These are phyloP conservation scores for Antheraea yamamai DNA, from an alignment of 2,888 invertebrate species.

Conservation along the genomic window DNA sequence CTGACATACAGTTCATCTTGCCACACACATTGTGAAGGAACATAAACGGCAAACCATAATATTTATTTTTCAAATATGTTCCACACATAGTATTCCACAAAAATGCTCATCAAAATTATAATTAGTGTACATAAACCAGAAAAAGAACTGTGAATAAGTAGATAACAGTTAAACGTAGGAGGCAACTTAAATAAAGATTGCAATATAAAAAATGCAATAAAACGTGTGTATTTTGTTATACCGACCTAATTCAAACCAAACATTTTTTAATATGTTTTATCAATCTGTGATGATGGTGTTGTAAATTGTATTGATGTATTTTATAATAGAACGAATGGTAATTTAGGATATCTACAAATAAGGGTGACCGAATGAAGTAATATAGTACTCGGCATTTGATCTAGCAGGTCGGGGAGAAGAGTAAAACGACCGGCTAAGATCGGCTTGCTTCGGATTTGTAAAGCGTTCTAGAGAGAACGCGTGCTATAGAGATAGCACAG, in stretches of 20 bases:
- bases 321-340: too few relatives aligned
- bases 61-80: slow-evolving; percentile 26
- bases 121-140: slow-evolving; percentile 48
- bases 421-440: too few relatives aligned
- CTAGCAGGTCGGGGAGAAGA: too few relatives aligned
- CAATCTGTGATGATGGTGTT: not conserved
- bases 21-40: slow-evolving; percentile 33
- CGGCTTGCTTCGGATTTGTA: too few relatives aligned
- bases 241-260: not conserved
- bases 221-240: slow-evolving; percentile 6
- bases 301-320: not conserved
- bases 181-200: slow-evolving; percentile 10
- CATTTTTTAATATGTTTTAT: slow-evolving; percentile 4
- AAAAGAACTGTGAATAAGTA: slow-evolving; percentile 28
- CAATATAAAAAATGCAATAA: not conserved
- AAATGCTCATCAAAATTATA: slow-evolving; percentile 37
- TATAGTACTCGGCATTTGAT: too few relatives aligned
- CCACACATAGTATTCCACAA: slow-evolving; percentile 42
- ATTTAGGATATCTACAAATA: too few relatives aligned
- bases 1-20: not conserved
- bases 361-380: too few relatives aligned
- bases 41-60: slow-evolving; percentile 35
- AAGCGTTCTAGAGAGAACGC: too few relatives aligned
- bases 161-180: slow-evolving; percentile 3
- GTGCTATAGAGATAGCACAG: too few relatives aligned